Evolutionary conservation across 2,797 vertebrate species (phyloP), one percentile per base, ranked within the genome.

Genomic region (Cyclura pinguis): DNA sequence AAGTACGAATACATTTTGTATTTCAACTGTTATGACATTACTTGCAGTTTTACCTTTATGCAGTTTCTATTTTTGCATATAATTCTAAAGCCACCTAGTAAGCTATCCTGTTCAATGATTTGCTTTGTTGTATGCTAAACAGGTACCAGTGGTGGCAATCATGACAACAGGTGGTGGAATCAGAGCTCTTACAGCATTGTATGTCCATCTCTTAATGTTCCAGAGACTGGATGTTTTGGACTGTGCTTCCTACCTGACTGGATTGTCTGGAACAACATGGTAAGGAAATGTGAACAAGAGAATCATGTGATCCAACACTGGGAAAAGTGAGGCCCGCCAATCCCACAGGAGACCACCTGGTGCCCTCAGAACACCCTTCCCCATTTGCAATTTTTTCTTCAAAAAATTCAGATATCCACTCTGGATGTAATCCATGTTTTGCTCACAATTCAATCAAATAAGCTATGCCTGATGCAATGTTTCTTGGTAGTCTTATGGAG

Each of bases 231-330:
- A 97, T 47, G 82, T 98, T 90, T 94, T 98, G 92, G 97, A 98
- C 86, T 96, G 97, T 83, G 93, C 97, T 91, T 97, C 96, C 55
- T 98, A 98, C 87, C 97, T 98, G 91, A 97, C 98, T 1, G 98
- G 97, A 38, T 97, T 98, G 86, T 99, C 98, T 0, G 98, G 98
- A 62, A 98, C 98, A 82, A 98, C 98, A 64, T 99, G 98, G 98
- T 98, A 97, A 97, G 97, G n/a, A 73, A 22, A 86, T 89, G 52
- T 87, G 20, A 81, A 9, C 12, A 20, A 89, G 82, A 35, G 13
- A 32, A 32, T 91, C 29, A 38, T 10, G 1, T 85, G 52, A 35
- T 74, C 22, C 84, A 32, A 2, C 64, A 27, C 29, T 29, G 67
- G 67, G 29, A 69, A 67, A 69, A 9, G 9, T 69, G 27, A 29